Evolutionary conservation across 2,113 vertebrate genomes (phyloP).

Genomic region (Trinectes maculatus): DNA sequence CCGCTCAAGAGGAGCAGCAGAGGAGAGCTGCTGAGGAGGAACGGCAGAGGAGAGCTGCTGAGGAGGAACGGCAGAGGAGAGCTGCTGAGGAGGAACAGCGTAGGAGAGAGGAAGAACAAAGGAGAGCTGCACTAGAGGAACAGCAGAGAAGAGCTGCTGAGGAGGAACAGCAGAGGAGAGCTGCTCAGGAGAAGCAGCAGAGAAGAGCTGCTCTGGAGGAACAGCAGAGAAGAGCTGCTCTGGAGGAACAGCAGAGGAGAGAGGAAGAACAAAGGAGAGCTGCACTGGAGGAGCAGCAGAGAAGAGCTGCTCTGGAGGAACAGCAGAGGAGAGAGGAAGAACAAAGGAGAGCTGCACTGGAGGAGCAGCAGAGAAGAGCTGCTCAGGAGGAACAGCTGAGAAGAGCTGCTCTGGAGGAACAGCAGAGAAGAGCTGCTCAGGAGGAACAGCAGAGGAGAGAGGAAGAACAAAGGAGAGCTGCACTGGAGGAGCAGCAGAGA

Average conservation of each 20-base stretch:
- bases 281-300: conserved; percentile 4
- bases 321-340: conserved; percentile 40
- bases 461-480: conserved; percentile 12
- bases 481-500: neutral
- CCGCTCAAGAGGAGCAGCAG: neutral
- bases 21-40: neutral
- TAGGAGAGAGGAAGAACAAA: neutral
- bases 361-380: neutral
- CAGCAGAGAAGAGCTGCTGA: neutral
- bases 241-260: neutral
- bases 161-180: conserved; percentile 13
- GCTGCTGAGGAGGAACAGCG: neutral
- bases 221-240: neutral
- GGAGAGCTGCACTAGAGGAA: neutral
- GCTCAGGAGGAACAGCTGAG: conserved; percentile 4
- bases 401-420: conserved; percentile 1
- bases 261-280: neutral
- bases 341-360: neutral
- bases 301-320: conserved; percentile 12
- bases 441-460: conserved; percentile 29
- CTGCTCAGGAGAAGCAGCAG: neutral
- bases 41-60: fast-evolving
- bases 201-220: conserved; percentile 1
- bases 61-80: neutral
- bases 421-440: conserved; percentile 2